Conservation (phyloP, 2,888 invertebrate species). For the Euplexia lucipara region DNA sequence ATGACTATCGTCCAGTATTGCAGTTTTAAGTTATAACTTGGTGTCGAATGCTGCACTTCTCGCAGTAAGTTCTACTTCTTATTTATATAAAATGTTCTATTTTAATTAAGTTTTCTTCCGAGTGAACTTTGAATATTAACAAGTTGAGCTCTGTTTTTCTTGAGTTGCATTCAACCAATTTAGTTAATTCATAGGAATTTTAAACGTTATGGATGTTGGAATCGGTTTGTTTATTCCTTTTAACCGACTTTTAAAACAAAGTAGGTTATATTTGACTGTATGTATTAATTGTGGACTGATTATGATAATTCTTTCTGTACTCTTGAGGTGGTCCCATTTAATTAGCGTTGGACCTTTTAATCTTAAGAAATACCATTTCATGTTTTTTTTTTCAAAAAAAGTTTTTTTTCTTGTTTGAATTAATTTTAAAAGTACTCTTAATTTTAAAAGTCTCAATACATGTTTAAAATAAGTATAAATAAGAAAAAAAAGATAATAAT, state of each 20-base stretch:
- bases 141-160: constrained; percentile 65
- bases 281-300: too few relatives aligned
- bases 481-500: too few relatives aligned
- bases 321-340: too few relatives aligned
- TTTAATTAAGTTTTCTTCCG: constrained; percentile 74
- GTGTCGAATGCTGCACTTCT: constrained; percentile 63
- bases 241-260: neutral
- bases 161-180: constrained; percentile 47
- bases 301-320: too few relatives aligned
- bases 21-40: constrained; percentile 57
- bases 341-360: too few relatives aligned
- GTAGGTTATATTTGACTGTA: too few relatives aligned
- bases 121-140: constrained; percentile 70
- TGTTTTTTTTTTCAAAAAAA: too few relatives aligned
- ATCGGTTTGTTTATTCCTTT: constrained; percentile 12
- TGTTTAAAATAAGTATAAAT: too few relatives aligned
- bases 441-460: too few relatives aligned
- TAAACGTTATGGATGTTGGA: constrained; percentile 26
- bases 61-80: constrained; percentile 67
- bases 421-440: too few relatives aligned
- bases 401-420: too few relatives aligned
- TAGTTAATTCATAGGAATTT: constrained; percentile 48
- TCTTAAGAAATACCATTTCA: too few relatives aligned
- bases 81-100: constrained; percentile 71
- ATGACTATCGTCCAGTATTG: constrained; percentile 23